Evolutionary conservation across 2,888 invertebrate species (phyloP).

Genomic region (Pantelozetes paolii): DNA sequence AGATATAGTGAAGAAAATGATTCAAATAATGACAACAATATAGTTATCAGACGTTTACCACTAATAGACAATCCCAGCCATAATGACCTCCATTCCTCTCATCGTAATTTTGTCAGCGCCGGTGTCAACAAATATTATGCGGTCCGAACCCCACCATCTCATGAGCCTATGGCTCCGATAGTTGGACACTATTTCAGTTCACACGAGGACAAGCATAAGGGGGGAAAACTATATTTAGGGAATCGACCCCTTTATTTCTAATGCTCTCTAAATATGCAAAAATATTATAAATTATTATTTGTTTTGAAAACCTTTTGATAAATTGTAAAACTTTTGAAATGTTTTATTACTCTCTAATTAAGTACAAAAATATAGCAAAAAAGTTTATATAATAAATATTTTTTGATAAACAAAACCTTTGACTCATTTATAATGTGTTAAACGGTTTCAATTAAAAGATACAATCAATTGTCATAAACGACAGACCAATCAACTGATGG

Average conservation of each 20-base stretch:
- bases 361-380: too few species aligned
- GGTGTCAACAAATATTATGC: conserved; percentile 10
- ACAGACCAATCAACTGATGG: neutral
- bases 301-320: neutral
- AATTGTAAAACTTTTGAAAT: neutral
- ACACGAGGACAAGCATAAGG: neutral
- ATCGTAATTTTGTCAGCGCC: neutral
- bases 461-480: neutral
- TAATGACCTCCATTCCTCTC: neutral
- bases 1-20: neutral
- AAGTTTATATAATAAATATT: too few species aligned
- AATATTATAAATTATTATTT: neutral
- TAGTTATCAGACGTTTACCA: neutral
- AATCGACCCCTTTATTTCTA: conserved; percentile 1
- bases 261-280: neutral
- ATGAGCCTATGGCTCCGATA: neutral
- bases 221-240: conserved; percentile 16
- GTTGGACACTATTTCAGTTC: conserved; percentile 5
- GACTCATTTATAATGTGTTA: neutral
- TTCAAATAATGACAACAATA: too few species aligned
- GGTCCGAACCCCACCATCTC: neutral
- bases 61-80: neutral
- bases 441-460: neutral
- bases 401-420: neutral
- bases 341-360: too few species aligned